Evolutionary conservation across 2,797 vertebrate species (phyloP).

Genomic region (Crocidura indochinensis): DNA sequence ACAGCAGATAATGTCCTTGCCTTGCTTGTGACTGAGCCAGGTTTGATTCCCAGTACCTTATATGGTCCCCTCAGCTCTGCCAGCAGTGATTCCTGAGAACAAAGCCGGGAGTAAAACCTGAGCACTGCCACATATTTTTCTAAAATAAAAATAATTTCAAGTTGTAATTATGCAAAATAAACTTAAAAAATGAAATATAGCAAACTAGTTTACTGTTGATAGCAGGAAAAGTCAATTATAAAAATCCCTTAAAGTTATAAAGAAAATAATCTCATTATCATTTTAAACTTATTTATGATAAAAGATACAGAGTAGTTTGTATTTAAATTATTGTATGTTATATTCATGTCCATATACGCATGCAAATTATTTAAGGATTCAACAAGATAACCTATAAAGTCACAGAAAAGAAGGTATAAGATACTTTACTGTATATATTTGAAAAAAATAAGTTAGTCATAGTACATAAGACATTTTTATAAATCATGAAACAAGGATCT

Average conservation of each 20-base stretch:
- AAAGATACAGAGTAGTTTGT: not conserved
- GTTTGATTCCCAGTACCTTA: too few species aligned
- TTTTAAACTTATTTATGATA: slow-evolving; percentile 17
- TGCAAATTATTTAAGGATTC: too few species aligned
- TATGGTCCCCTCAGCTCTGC: too few species aligned
- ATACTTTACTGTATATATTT: not conserved
- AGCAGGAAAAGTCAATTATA: slow-evolving; percentile 27
- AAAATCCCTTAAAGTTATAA: not conserved
- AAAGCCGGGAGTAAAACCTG: too few species aligned
- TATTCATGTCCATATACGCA: too few species aligned
- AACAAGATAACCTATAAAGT: not conserved
- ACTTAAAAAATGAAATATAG: slow-evolving; percentile 44
- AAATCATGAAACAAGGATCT: not conserved
- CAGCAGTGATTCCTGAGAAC: too few species aligned
- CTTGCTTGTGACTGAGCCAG: too few species aligned
- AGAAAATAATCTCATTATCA: slow-evolving; percentile 18
- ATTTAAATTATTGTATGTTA: not conserved
- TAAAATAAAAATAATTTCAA: too few species aligned
- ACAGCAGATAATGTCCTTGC: too few species aligned
- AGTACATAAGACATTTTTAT: slow-evolving; percentile 16
- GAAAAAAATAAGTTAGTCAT: not conserved
- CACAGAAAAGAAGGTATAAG: not conserved
- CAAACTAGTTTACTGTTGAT: not conserved
- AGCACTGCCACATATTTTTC: too few species aligned
- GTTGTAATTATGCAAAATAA: not conserved